A percentile compares a stretch with the other conserved stretches of the same genome.
Conservation (phyloP, 2,888 invertebrate species). For the Tetanocera ferruginea region DNA sequence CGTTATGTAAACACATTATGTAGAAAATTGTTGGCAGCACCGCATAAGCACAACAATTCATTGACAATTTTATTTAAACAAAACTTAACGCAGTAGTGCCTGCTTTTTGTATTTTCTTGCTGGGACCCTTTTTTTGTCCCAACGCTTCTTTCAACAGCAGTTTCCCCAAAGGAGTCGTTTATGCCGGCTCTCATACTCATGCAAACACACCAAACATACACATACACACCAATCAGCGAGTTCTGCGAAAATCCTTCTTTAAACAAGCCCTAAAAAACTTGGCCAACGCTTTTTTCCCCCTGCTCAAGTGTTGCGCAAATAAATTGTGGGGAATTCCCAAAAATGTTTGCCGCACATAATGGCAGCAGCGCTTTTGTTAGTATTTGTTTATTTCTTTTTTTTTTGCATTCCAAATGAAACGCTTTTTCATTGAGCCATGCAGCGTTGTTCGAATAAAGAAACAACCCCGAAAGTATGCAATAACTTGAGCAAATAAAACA, state of each 20-base stretch:
- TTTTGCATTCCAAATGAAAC: neutral
- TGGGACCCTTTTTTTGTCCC: neutral
- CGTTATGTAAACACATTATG: conserved; percentile 52
- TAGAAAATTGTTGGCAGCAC: neutral
- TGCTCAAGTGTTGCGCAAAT: conserved; percentile 27
- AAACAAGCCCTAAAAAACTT: neutral
- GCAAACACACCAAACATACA: neutral
- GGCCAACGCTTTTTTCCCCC: neutral
- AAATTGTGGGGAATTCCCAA: conserved; percentile 22
- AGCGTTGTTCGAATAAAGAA: neutral
- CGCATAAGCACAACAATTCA: neutral
- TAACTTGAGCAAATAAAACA: conserved; percentile 7
- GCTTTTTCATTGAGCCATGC: neutral
- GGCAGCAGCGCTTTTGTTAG: neutral
- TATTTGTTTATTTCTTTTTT: neutral
- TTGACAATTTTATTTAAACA: conserved; percentile 27
- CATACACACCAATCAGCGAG: neutral
- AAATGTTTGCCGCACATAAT: neutral
- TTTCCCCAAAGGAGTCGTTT: conserved; percentile 35
- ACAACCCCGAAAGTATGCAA: conserved; percentile 30
- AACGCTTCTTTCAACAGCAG: neutral
- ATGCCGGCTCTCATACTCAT: neutral
- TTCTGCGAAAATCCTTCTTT: neutral
- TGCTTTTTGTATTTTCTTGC: neutral
- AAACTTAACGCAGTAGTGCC: conserved; percentile 4